Evolutionary conservation across 2,888 invertebrate species (phyloP).

Genomic region (Metallyticus violacea): DNA sequence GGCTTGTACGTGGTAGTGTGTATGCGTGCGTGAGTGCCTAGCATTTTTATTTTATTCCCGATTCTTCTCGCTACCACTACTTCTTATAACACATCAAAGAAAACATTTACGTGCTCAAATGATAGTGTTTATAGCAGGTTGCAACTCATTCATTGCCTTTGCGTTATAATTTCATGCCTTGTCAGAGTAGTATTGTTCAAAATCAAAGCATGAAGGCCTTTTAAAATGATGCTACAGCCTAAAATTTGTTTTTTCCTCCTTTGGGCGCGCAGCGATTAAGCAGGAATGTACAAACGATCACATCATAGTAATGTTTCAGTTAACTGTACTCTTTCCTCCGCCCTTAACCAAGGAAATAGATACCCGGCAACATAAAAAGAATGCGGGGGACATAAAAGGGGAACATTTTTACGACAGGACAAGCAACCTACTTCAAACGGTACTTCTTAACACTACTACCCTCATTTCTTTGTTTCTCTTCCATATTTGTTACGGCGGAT

Average conservation of each 20-base stretch:
- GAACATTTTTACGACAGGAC: neutral
- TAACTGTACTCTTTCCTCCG: neutral
- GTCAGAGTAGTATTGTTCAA: no score
- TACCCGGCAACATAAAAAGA: neutral
- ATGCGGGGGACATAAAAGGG: neutral
- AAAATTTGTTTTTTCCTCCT: no score
- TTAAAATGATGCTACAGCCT: no score
- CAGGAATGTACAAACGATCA: neutral
- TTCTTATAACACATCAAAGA: no score
- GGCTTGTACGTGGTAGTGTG: neutral
- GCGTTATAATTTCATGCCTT: no score
- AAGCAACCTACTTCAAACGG: neutral
- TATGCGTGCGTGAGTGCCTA: neutral
- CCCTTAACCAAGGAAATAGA: neutral
- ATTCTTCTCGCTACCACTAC: neutral
- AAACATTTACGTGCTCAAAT: no score
- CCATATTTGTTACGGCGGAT: no score
- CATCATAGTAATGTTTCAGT: neutral
- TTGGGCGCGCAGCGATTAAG: no score
- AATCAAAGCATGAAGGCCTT: no score
- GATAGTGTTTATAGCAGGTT: no score
- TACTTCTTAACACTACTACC: neutral
- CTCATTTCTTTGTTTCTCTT: neutral
- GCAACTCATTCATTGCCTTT: no score
- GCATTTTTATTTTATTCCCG: neutral